Base-by-base conservation (phyloP, 2,888 invertebrate species). In the Apamea epomidion region DNA sequence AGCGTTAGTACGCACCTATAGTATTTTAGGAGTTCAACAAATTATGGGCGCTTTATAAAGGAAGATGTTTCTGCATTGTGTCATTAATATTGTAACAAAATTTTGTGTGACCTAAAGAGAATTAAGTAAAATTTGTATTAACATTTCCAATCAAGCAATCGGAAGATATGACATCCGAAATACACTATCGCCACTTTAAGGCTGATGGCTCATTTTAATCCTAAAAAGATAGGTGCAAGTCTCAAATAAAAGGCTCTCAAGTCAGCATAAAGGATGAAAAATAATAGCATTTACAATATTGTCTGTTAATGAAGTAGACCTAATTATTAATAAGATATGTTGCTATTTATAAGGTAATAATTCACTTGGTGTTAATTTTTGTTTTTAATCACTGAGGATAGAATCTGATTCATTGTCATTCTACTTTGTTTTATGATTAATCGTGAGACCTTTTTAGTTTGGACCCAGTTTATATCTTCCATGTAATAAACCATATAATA, bases 331-430 rank as follows among this genome's bases (percentile, higher is more conserved):
- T 85, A 82, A 79, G 16, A 69, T 82, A 88, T 90, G 76, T 86
- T 85, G 84, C 84, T 84, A 84, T 81, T 83, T 77, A 80, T 74
- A 80, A 32, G 67, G 74, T 77, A 83, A 82, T 88, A 89, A 90
- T 90, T 92, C 91, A 92, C 91, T 90, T 92, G 88, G 90, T 88
- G 87, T 84, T 81, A 64, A 89, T 91, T 90, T 89, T 90, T 88
- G 87, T 91, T 90, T 91, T 87, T 84, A 91, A 91, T 93, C 88
- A 91, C 88, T 90, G 96, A 95, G 95, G 95, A 93, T 93, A 90
- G 95, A 95, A 96, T 95, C 96, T 96, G 91, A 92, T 93, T 94
- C 90, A 90, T 92, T 89, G 90, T 92, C 90, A 89, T 90, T 86
- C 84, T 88, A 89, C 88, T 93, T 93, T 90, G 85, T 91, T 93